These are phyloP conservation scores for Drosophila tropicalis DNA, from an alignment of 1,140 invertebrate genomes.

Conservation along the genomic window DNA sequence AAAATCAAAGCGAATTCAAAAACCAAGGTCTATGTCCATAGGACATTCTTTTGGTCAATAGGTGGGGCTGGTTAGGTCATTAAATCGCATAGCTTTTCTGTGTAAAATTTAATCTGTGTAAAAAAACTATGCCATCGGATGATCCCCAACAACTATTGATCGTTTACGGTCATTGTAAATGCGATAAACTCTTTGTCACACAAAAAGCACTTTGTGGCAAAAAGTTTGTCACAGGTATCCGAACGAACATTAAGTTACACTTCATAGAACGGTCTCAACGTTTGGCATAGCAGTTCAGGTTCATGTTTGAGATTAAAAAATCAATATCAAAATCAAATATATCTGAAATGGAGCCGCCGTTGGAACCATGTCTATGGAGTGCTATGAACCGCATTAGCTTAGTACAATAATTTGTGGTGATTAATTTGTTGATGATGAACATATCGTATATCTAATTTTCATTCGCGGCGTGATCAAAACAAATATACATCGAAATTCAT, in stretches of 20 bases:
- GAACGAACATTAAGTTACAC: not conserved
- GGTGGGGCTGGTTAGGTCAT: constrained; percentile 1
- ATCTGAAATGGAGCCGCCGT: not conserved
- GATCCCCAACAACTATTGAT: constrained; percentile 1
- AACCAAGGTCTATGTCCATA: constrained; percentile 5
- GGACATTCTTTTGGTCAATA: not conserved
- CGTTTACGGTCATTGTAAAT: not conserved
- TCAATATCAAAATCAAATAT: not conserved
- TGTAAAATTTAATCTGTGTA: not conserved
- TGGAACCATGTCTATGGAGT: not conserved
- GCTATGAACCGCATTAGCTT: constrained; percentile 4
- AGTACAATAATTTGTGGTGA: not conserved
- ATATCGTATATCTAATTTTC: constrained; percentile 26
- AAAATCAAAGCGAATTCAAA: constrained; percentile 20
- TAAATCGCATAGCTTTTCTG: not conserved
- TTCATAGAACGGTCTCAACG: not conserved
- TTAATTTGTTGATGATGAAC: not conserved
- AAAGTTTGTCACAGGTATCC: too few relatives aligned
- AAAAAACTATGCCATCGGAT: not conserved
- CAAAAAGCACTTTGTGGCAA: not conserved
- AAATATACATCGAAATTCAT: not conserved
- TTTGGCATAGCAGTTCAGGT: not conserved
- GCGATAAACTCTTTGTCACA: not conserved
- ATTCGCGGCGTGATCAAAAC: constrained; percentile 3
- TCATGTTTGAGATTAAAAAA: constrained; percentile 4